Conservation (phyloP, 2,797 vertebrate genomes). For the Anguilla megastoma region DNA sequence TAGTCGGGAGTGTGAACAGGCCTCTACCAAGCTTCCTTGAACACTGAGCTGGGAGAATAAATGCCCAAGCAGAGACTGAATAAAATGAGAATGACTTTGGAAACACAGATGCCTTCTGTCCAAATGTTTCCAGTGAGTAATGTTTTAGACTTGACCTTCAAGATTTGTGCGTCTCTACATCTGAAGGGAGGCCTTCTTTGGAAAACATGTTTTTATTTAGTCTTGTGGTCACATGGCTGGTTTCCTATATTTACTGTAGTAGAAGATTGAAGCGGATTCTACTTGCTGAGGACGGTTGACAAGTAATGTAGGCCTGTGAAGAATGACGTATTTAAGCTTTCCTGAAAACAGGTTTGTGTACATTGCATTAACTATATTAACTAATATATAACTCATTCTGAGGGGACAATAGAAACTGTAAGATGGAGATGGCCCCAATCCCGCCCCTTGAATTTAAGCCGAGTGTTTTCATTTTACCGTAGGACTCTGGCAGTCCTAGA, state of each 20-base stretch:
- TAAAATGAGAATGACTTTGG: background rate
- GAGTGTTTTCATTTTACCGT: background rate
- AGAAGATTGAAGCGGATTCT: background rate
- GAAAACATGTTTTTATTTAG: background rate
- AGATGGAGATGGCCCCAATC: background rate
- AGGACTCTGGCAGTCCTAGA: background rate
- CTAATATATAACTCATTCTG: no score
- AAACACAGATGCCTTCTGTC: background rate
- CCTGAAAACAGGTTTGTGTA: no score
- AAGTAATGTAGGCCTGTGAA: background rate
- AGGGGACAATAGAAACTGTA: background rate
- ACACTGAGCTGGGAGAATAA: background rate
- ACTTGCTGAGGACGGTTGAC: background rate
- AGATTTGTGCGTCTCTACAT: background rate
- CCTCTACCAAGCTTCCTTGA: background rate
- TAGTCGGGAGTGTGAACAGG: background rate
- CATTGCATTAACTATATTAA: no score
- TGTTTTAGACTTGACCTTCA: background rate
- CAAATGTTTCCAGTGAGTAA: background rate
- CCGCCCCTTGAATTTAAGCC: no score
- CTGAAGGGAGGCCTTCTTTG: background rate
- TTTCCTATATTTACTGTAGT: background rate
- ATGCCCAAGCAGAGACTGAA: background rate
- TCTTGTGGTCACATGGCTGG: no score
- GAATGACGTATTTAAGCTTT: background rate